Evolutionary conservation across 2,888 invertebrate species (phyloP).

Genomic region (Drosophila melanosoma): DNA sequence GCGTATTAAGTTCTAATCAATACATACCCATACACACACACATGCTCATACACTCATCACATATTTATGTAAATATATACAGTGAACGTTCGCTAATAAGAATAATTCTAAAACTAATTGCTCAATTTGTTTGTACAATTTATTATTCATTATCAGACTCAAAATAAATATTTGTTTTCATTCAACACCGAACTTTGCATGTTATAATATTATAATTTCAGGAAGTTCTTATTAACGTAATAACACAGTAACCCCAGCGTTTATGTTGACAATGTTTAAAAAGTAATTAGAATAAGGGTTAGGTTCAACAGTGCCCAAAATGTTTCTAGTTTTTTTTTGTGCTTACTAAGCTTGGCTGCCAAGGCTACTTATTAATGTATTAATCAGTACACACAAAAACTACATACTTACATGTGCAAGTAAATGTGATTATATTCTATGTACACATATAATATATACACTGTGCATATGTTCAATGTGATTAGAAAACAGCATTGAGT

Average conservation of each 20-base stretch:
- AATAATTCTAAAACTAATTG: not conserved
- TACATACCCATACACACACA: not conserved
- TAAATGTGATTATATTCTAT: not conserved
- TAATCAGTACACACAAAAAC: constrained; percentile 22
- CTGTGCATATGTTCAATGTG: constrained; percentile 28
- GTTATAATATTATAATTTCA: not conserved
- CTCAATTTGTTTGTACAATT: not conserved
- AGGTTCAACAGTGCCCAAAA: not conserved
- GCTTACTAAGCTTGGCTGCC: not conserved
- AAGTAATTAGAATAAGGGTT: not conserved
- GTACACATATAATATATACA: not conserved
- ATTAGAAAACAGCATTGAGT: constrained; percentile 32
- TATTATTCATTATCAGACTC: not conserved
- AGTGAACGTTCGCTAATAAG: not conserved
- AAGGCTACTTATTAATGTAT: constrained; percentile 6
- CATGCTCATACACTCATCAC: not conserved
- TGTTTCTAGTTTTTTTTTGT: not conserved
- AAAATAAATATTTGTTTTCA: not conserved
- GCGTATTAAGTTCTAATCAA: constrained; percentile 16
- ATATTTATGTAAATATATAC: not conserved
- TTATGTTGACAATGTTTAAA: not conserved
- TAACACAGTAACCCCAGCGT: not conserved
- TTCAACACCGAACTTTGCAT: not conserved
- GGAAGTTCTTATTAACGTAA: not conserved
- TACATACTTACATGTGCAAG: not conserved